A percentile compares a stretch with the other conserved stretches of the same genome.
Conservation (phyloP, 2,888 invertebrate genomes). For the Bombylius major region DNA sequence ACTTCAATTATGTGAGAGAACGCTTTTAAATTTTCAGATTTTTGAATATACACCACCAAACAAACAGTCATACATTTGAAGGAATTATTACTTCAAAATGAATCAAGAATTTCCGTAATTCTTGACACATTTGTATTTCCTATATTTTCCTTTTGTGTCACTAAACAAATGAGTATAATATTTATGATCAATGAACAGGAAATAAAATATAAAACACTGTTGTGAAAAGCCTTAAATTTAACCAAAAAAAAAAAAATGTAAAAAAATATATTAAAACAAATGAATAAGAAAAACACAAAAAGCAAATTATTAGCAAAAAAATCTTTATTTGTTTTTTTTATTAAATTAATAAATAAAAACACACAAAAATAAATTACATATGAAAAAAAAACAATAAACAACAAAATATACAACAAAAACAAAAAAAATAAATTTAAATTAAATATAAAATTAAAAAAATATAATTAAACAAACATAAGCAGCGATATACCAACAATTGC, state of each 20-base stretch:
- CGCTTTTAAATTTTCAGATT: no score
- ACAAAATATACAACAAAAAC: background rate
- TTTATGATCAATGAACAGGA: no score
- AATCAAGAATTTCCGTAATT: no score
- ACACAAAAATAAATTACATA: background rate
- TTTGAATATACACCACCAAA: no score
- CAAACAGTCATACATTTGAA: no score
- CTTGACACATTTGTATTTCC: no score
- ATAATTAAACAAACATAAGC: background rate
- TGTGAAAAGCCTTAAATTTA: background rate
- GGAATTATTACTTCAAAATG: no score
- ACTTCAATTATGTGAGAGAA: no score
- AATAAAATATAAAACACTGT: no score
- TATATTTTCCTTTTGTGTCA: no score
- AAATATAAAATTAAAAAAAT: background rate
- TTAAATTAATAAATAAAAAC: background rate
- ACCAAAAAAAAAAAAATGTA: background rate
- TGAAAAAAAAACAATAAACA: background rate
- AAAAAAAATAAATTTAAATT: background rate
- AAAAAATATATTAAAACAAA: background rate
- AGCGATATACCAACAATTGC: background rate
- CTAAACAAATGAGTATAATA: no score
- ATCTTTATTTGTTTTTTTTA: background rate
- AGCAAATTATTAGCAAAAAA: background rate
- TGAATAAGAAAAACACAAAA: background rate